Conservation (phyloP, 2,888 invertebrate genomes). For the Panzeria rudis region DNA sequence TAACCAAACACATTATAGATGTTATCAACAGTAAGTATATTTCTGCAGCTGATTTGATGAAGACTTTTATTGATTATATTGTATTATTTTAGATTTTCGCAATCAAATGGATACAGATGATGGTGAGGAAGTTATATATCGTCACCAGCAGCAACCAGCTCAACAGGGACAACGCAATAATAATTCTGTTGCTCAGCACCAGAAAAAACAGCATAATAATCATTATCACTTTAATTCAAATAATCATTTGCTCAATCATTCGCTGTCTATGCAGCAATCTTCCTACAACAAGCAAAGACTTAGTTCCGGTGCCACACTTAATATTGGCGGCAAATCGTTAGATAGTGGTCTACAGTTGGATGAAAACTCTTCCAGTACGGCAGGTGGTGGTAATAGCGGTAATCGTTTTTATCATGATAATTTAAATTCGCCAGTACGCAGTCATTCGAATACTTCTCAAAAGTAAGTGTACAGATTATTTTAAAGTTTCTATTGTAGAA, state of each 20-base stretch:
- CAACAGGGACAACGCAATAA: constrained; percentile 70
- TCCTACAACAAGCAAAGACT: constrained; percentile 79
- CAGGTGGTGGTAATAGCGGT: constrained; percentile 33
- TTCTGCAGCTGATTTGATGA: background rate
- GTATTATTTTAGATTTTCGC: constrained; percentile 76
- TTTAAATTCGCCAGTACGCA: constrained; percentile 78
- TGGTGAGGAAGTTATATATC: constrained; percentile 78
- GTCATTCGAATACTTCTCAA: constrained; percentile 75
- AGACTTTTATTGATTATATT: background rate
- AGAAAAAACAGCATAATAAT: constrained; percentile 77
- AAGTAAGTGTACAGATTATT: constrained; percentile 73
- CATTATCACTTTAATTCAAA: constrained; percentile 81
- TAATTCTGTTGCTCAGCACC: constrained; percentile 76
- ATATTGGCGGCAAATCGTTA: constrained; percentile 79
- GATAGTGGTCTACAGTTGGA: constrained; percentile 80
- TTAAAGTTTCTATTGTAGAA: background rate
- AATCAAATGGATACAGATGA: constrained; percentile 81
- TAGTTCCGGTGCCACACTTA: constrained; percentile 75
- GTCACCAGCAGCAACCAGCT: constrained; percentile 74
- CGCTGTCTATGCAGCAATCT: constrained; percentile 80
- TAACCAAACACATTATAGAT: constrained; percentile 93
- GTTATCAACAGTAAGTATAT: constrained; percentile 90
- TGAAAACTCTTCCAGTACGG: constrained; percentile 64
- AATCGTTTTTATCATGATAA: constrained; percentile 76
- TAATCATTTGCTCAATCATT: constrained; percentile 80